Evolutionary conservation across 2,888 invertebrate species (phyloP).

Genomic region (Plagodis pulveraria): DNA sequence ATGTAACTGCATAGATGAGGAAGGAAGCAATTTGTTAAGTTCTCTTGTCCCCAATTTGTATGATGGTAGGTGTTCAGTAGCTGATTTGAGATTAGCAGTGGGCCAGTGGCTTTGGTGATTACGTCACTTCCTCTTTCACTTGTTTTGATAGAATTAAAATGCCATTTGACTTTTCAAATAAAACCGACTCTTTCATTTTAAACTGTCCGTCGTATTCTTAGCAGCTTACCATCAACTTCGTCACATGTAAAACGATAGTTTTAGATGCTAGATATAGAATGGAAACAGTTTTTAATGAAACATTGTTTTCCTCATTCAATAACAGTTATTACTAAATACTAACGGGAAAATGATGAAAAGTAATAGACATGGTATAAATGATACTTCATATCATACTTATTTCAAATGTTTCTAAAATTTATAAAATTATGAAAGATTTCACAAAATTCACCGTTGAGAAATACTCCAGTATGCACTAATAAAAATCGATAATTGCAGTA

Average conservation of each 20-base stretch:
- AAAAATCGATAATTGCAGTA: slow-evolving; percentile 22
- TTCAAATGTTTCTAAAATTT: too few relatives aligned
- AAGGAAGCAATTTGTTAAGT: slow-evolving; percentile 37
- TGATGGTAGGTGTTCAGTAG: slow-evolving; percentile 22
- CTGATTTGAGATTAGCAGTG: slow-evolving; percentile 7
- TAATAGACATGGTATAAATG: too few relatives aligned
- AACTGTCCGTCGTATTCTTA: slow-evolving; percentile 4
- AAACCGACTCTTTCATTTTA: neutral
- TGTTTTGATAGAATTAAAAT: slow-evolving; percentile 3
- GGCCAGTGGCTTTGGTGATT: slow-evolving; percentile 12
- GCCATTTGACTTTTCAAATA: neutral
- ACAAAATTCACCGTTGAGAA: too few relatives aligned
- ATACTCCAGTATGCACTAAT: slow-evolving; percentile 15
- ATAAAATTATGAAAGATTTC: too few relatives aligned
- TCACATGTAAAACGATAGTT: too few relatives aligned
- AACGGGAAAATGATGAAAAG: too few relatives aligned
- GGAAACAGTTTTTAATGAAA: too few relatives aligned
- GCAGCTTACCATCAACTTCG: too few relatives aligned
- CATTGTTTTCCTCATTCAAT: too few relatives aligned
- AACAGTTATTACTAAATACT: too few relatives aligned
- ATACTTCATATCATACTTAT: too few relatives aligned
- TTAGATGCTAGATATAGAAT: too few relatives aligned
- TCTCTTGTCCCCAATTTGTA: slow-evolving; percentile 30
- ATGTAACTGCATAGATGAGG: slow-evolving; percentile 33
- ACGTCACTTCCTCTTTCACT: slow-evolving; percentile 16